Evolutionary conservation across 2,113 vertebrate species (phyloP).

Genomic region (Coptodon bakossiorum): DNA sequence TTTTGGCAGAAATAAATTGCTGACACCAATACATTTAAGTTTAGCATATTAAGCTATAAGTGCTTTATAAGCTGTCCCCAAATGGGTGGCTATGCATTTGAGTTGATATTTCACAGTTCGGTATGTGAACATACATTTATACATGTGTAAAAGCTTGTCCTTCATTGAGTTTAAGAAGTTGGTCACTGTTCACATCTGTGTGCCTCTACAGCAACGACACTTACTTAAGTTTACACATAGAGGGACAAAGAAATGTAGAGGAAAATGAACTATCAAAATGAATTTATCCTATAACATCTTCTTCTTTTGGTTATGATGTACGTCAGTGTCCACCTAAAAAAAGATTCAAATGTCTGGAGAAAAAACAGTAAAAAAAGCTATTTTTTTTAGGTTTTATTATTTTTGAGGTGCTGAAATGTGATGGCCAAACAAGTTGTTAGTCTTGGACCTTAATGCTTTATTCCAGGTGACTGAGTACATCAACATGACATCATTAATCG

Average conservation of each 20-base stretch:
- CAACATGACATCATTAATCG: background rate
- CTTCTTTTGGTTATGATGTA: background rate
- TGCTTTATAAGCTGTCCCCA: background rate
- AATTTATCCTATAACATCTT: background rate
- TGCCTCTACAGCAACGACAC: background rate
- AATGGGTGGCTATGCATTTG: background rate
- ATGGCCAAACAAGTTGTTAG: background rate
- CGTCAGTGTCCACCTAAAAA: background rate
- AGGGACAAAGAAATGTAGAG: background rate
- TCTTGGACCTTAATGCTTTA: background rate
- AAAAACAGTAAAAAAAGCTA: background rate
- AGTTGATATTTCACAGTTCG: background rate
- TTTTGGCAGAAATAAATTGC: background rate
- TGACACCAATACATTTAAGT: background rate
- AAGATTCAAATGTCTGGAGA: background rate
- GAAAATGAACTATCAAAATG: background rate
- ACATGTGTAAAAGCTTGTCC: background rate
- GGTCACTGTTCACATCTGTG: background rate
- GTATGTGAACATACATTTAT: background rate
- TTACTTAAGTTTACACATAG: background rate
- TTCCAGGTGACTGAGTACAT: background rate
- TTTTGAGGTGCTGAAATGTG: background rate
- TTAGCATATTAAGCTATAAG: background rate
- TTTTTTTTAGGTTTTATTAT: background rate
- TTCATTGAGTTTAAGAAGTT: background rate